Percentiles rank a stretch among this genome's conserved stretches.
phyloP scores from a whole-genome alignment of 2,113 vertebrate species.

The Athene cunicularia region DNA sequence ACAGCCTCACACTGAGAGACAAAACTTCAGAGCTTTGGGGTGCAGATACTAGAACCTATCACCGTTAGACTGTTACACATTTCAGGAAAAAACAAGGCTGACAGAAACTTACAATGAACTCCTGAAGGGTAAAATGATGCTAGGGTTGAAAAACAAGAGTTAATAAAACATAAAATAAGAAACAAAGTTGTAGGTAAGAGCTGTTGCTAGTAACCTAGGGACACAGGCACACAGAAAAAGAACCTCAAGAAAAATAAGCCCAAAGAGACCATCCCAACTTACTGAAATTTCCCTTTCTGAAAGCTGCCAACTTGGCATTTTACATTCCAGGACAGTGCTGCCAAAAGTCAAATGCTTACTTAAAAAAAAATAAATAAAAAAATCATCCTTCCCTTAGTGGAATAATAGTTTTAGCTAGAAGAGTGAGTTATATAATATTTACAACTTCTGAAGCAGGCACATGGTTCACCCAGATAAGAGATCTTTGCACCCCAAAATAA shows the following conservation, averaged over 20 bases:
- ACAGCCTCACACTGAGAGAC: background rate
- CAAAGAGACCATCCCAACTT: conserved; percentile 16
- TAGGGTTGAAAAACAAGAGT: background rate
- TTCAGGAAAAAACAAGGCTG: background rate
- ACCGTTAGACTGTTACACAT: background rate
- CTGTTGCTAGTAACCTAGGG: background rate
- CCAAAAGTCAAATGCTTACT: conserved; percentile 39
- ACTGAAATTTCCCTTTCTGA: conserved; percentile 46
- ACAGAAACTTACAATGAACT: background rate
- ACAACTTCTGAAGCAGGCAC: background rate
- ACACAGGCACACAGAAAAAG: conserved; percentile 19
- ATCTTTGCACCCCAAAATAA: background rate
- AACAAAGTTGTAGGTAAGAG: conserved; percentile 23
- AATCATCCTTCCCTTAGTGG: background rate
- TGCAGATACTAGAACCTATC: background rate
- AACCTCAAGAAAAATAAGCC: conserved; percentile 46
- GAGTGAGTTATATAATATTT: background rate
- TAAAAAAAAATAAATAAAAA: background rate
- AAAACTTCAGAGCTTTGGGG: background rate
- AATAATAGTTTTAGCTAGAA: background rate
- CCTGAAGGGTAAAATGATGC: background rate
- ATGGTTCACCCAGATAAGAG: background rate
- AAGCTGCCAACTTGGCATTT: conserved; percentile 56
- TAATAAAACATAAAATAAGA: background rate
- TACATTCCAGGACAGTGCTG: background rate